Evolutionary conservation across 2,113 vertebrate genomes (phyloP).

Genomic region (Tenrec ecaudatus): DNA sequence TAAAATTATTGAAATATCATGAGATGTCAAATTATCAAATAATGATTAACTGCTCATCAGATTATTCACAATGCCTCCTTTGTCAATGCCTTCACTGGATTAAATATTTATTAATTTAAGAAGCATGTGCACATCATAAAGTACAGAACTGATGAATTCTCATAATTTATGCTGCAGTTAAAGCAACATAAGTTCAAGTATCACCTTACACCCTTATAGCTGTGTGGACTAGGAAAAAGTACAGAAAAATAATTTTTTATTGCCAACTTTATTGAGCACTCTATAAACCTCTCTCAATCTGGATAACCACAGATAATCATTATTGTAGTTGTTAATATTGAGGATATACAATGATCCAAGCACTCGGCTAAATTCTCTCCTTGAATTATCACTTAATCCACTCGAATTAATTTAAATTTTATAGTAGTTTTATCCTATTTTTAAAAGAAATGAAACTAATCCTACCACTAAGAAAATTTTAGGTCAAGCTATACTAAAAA

Average conservation of each 20-base stretch:
- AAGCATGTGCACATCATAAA: background rate
- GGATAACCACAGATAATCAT: background rate
- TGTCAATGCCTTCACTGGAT: background rate
- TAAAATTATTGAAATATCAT: background rate
- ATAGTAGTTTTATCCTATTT: background rate
- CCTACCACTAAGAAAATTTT: too few species aligned
- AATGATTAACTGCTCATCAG: background rate
- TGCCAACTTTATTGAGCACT: background rate
- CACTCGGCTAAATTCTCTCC: background rate
- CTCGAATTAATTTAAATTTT: too few species aligned
- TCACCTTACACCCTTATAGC: background rate
- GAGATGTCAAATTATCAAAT: background rate
- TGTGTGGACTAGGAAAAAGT: background rate
- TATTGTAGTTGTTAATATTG: background rate
- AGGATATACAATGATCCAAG: background rate
- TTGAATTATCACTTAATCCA: background rate
- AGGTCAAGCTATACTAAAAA: background rate
- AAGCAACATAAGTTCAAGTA: background rate
- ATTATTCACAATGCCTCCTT: background rate
- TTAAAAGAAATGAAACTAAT: background rate
- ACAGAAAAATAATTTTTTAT: background rate
- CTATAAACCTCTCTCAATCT: background rate
- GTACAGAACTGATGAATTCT: background rate
- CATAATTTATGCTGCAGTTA: background rate
- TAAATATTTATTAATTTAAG: conserved; percentile 3